Percentiles rank a stretch among this genome's conserved stretches.
phyloP scores from a whole-genome alignment of 2,797 vertebrate genomes.

The Lophius americanus region DNA sequence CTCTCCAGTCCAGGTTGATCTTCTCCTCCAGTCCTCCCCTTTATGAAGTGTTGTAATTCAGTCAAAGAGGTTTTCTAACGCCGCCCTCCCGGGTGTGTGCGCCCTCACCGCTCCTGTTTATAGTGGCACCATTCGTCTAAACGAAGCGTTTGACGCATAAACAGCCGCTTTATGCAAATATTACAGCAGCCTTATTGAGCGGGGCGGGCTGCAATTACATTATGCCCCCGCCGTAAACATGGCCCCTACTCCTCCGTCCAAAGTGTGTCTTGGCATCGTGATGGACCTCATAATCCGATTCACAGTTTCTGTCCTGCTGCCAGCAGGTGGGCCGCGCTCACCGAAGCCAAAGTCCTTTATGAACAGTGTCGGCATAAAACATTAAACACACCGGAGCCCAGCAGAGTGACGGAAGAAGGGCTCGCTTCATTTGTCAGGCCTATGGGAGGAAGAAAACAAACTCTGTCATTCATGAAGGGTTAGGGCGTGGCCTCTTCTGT shows the following conservation, averaged over 20 bases:
- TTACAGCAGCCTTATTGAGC: conserved; percentile 70
- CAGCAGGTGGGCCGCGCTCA: conserved; percentile 72
- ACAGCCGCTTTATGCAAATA: conserved; percentile 69
- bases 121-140: conserved; percentile 47
- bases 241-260: conserved; percentile 52
- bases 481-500: conserved; percentile 18
- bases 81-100: conserved; percentile 36
- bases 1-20: conserved; percentile 57
- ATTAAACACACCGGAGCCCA: conserved; percentile 68
- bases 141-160: conserved; percentile 59
- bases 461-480: not conserved
- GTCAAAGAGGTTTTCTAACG: conserved; percentile 42
- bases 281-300: conserved; percentile 78
- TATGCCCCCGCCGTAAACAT: conserved; percentile 60
- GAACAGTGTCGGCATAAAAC: conserved; percentile 75
- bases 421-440: conserved; percentile 36
- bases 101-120: conserved; percentile 57
- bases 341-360: conserved; percentile 69
- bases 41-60: conserved; percentile 67
- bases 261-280: conserved; percentile 69
- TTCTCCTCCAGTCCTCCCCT: conserved; percentile 46
- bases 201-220: conserved; percentile 67
- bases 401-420: conserved; percentile 59
- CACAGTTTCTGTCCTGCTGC: conserved; percentile 76
- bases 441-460: not conserved